These are phyloP conservation scores for Zoanthus gigantus DNA, from an alignment of 92 coral and sea anemone species.

Conservation along the genomic window DNA sequence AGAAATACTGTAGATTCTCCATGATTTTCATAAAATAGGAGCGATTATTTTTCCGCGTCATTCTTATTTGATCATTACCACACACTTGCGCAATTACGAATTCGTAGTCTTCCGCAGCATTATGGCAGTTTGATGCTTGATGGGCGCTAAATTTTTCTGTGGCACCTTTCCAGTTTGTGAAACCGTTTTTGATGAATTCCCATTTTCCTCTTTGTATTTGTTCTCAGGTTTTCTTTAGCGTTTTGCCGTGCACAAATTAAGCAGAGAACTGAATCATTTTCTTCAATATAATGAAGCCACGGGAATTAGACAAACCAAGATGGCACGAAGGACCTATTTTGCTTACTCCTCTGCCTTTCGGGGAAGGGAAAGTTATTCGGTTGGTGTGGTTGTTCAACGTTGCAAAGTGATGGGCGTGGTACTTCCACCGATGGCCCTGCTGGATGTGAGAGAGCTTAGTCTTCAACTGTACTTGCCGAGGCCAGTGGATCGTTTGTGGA, in stretches of 20 bases:
- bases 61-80: too few relatives aligned
- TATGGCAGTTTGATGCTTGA: too few relatives aligned
- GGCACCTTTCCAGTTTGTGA: too few relatives aligned
- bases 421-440: not conserved
- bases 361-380: slow-evolving; percentile 38
- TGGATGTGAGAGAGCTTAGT: not conserved
- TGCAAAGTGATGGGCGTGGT: slow-evolving; percentile 16
- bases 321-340: not conserved
- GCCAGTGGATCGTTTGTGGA: not conserved
- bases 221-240: slow-evolving; percentile 28
- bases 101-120: too few relatives aligned
- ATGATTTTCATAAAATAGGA: too few relatives aligned
- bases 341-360: not conserved
- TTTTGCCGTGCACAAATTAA: slow-evolving; percentile 23
- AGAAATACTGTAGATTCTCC: too few relatives aligned
- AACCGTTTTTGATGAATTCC: not conserved
- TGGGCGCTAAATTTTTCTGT: too few relatives aligned
- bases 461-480: not conserved
- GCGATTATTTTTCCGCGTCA: too few relatives aligned
- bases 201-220: slow-evolving; percentile 13
- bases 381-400: slow-evolving; percentile 11
- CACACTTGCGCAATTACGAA: too few relatives aligned
- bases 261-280: slow-evolving; percentile 37
- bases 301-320: slow-evolving; percentile 23
- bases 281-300: slow-evolving; percentile 36